Evolutionary conservation across 2,888 invertebrate genomes (phyloP), one percentile per base, ranked within the genome.

Genomic region (Graphium colonna): DNA sequence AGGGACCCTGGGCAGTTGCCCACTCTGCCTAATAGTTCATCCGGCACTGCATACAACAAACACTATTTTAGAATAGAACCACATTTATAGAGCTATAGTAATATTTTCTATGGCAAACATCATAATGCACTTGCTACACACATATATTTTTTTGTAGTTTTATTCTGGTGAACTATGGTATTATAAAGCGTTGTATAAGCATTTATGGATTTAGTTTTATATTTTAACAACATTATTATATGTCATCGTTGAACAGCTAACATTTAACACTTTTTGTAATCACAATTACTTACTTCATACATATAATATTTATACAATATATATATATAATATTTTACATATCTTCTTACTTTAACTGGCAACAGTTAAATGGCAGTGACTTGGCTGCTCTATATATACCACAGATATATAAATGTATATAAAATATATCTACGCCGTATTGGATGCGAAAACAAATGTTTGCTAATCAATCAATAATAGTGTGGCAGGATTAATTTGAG

Each of bases 281-380:
- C 10, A 36, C 10, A 36, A 36, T 12, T 10, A 13, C 12, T 8
- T 36, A 12, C 10, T 4, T n/a, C n/a, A n/a, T n/a, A n/a, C n/a
- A n/a, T n/a, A n/a, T n/a, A n/a, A n/a, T n/a, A n/a, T n/a, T 12
- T 12, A 12, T 36, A 36, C 2, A 36, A 36, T 12, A 36, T 4
- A 4, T 36, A 36, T 36, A 4, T 12, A 4, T 36, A 36, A 8
- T 21, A 21, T 21, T 21, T 21, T 21, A 21, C 21, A 21, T 21
- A 21, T 21, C 5, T 21, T 21, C 5, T 3, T 21, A 21, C 21
- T 21, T 3, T 2, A 21, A 21, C 21, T 21, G 21, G 21, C 16
- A 60, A 64, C 70, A 65, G 65, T 75, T 67, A 73, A 75, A 70
- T 79, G 83, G 83, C 82, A 84, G 82, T 84, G 82, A 61, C 68